phyloP scores from a whole-genome alignment of 2,888 invertebrate genomes.

The Branchipolynoe longqiensis region DNA sequence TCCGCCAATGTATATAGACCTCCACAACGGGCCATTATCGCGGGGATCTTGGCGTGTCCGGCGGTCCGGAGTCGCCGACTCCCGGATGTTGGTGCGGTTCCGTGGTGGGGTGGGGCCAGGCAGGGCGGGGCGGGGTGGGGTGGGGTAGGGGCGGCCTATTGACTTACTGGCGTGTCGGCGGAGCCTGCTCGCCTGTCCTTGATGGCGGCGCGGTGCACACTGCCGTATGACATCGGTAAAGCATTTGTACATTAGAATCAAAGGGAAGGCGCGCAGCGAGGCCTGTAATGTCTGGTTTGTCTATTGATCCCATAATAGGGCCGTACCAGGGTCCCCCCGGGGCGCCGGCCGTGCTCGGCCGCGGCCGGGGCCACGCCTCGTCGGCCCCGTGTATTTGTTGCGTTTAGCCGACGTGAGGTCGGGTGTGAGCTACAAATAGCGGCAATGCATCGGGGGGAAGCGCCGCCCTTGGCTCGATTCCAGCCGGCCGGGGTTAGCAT shows the following conservation, averaged over 20 bases:
- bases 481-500: slow-evolving; percentile 34
- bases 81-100: too few relatives aligned
- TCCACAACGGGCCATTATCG: not conserved
- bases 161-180: slow-evolving; percentile 6
- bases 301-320: slow-evolving; percentile 50
- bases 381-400: slow-evolving; percentile 27
- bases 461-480: slow-evolving; percentile 44
- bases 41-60: not conserved
- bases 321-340: slow-evolving; percentile 33
- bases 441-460: slow-evolving; percentile 8
- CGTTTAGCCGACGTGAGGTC: slow-evolving; percentile 13
- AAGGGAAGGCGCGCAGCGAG: slow-evolving; percentile 36
- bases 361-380: slow-evolving; percentile 8
- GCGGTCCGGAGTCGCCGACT: not conserved
- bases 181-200: not conserved
- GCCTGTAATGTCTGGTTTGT: slow-evolving; percentile 56
- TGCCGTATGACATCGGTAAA: slow-evolving; percentile 9
- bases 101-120: too few relatives aligned
- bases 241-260: slow-evolving; percentile 43
- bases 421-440: slow-evolving; percentile 50
- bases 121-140: too few relatives aligned
- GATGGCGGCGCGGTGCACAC: not conserved
- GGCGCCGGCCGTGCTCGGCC: slow-evolving; percentile 2
- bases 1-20: too few relatives aligned
- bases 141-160: slow-evolving; percentile 5